phyloP scores from a whole-genome alignment of 2,888 invertebrate genomes.

The Amblyjoppa fuscipennis region DNA sequence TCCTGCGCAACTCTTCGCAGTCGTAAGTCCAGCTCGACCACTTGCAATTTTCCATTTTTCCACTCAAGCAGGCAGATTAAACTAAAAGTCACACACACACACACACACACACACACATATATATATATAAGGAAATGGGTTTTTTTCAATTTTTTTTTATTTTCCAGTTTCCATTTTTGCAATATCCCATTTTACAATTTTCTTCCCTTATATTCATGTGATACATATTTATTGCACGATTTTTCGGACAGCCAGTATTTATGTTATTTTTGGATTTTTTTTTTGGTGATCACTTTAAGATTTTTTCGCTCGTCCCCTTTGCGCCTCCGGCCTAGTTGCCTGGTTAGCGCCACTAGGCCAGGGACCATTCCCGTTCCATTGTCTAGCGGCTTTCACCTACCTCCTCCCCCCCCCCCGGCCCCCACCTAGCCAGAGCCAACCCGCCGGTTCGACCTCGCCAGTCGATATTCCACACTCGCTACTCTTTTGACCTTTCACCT shows the following conservation, averaged over 20 bases:
- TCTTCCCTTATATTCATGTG: background rate
- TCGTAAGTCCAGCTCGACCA: no score
- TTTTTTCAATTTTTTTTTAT: no score
- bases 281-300: background rate
- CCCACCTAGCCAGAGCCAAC: slow-evolving; percentile 52
- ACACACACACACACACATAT: no score
- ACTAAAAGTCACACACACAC: no score
- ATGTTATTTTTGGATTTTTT: background rate
- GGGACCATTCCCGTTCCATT: slow-evolving; percentile 57
- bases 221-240: background rate
- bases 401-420: slow-evolving; percentile 20
- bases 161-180: background rate
- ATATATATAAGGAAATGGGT: no score
- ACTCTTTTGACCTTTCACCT: slow-evolving; percentile 81
- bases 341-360: slow-evolving; percentile 17
- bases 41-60: no score
- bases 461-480: slow-evolving; percentile 79
- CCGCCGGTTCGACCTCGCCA: slow-evolving; percentile 65
- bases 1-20: no score
- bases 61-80: no score
- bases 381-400: slow-evolving; percentile 18
- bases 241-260: background rate
- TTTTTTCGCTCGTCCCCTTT: slow-evolving; percentile 16
- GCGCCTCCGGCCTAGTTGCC: slow-evolving; percentile 9
- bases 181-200: background rate